A percentile compares a stretch with the other conserved stretches of the same genome.
Conservation (phyloP, 2,888 invertebrate species). For the Aricia artaxerxes region DNA sequence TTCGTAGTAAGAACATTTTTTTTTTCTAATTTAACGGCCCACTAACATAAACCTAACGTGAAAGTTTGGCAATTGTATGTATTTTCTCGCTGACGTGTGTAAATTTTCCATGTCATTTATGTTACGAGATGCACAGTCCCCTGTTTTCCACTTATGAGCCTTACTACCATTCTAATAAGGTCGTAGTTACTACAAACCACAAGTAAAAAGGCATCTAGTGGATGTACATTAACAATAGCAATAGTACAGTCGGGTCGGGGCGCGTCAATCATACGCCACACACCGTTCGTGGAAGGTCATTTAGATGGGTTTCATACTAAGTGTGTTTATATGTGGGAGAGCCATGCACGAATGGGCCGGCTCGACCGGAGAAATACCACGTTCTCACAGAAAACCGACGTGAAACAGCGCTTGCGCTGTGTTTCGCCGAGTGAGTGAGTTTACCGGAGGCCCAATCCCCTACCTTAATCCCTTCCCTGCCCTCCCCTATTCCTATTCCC, state of each 20-base stretch:
- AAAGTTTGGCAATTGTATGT: background rate
- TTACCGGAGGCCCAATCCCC: too few species aligned
- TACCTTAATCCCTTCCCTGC: too few species aligned
- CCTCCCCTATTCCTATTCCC: too few species aligned
- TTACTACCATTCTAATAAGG: background rate
- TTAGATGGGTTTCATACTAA: background rate
- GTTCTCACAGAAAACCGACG: too few species aligned
- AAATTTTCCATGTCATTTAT: background rate
- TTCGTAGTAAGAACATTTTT: too few species aligned
- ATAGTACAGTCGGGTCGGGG: slow-evolving; percentile 15
- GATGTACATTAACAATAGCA: background rate
- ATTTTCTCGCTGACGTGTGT: slow-evolving; percentile 2
- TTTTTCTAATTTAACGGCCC: too few species aligned
- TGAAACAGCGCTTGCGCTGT: too few species aligned
- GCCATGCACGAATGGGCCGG: too few species aligned
- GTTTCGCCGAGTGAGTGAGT: too few species aligned
- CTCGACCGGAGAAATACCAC: too few species aligned
- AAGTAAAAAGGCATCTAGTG: background rate
- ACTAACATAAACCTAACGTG: background rate
- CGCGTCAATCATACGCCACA: slow-evolving; percentile 17
- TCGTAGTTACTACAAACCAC: background rate
- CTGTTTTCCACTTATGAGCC: background rate
- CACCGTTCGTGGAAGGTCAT: slow-evolving; percentile 25
- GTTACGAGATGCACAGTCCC: background rate
- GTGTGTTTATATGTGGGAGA: too few species aligned